Conservation (phyloP, 2,888 invertebrate genomes). For the Ophioninae sp. region DNA sequence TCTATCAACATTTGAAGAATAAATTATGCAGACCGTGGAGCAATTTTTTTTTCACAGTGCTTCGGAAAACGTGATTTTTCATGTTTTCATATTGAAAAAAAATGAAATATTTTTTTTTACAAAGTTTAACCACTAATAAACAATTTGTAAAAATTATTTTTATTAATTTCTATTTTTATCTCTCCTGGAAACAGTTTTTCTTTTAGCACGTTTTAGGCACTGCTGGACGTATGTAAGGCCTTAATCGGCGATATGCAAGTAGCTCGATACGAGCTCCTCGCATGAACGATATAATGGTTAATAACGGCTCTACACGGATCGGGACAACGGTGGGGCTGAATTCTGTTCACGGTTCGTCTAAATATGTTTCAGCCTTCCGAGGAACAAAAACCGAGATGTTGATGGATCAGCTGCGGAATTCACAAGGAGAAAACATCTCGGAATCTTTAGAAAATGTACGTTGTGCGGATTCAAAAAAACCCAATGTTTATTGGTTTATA, state of each 20-base stretch:
- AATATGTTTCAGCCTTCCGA: conserved; percentile 3
- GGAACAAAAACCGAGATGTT: neutral
- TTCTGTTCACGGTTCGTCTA: neutral
- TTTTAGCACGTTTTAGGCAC: too few relatives aligned
- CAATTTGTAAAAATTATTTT: too few relatives aligned
- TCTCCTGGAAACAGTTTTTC: too few relatives aligned
- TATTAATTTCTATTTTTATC: too few relatives aligned
- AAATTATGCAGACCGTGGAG: too few relatives aligned
- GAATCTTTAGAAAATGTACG: neutral
- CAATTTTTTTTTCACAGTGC: too few relatives aligned
- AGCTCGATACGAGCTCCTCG: neutral
- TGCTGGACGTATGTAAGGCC: too few relatives aligned
- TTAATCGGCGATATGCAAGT: conserved; percentile 31
- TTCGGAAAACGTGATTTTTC: too few relatives aligned
- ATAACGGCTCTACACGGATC: neutral
- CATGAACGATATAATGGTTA: neutral
- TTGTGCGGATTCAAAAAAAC: neutral
- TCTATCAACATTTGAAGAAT: too few relatives aligned
- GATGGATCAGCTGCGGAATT: neutral
- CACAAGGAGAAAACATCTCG: conserved; percentile 9
- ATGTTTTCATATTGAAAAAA: too few relatives aligned
- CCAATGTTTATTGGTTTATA: neutral
- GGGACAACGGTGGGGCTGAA: neutral
- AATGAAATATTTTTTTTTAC: too few relatives aligned
- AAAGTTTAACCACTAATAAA: too few relatives aligned